Conservation (phyloP, 2,113 vertebrate genomes). For the Cranoglanis bouderius region DNA sequence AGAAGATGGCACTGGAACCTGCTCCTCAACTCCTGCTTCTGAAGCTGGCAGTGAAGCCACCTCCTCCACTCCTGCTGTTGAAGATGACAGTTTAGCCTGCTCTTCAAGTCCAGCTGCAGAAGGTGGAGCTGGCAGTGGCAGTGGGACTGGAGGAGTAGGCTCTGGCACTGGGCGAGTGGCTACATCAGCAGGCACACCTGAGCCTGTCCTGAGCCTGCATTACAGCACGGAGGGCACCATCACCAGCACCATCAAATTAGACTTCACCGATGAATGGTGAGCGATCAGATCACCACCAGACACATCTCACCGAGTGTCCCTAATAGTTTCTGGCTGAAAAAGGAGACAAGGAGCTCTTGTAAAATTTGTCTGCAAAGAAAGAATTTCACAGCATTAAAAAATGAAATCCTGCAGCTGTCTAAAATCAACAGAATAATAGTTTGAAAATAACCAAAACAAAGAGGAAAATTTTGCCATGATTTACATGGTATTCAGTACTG, state of each 20-base stretch:
- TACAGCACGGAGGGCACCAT: constrained; percentile 98
- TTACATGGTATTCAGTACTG: too few species aligned
- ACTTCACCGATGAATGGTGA: constrained; percentile 99
- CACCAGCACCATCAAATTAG: constrained; percentile 96
- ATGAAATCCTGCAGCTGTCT: neutral
- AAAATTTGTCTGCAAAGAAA: neutral
- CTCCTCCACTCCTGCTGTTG: neutral
- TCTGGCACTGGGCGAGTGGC: constrained; percentile 64
- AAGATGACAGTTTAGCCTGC: constrained; percentile 4
- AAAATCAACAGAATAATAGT: neutral
- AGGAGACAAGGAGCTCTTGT: neutral
- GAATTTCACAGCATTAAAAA: neutral
- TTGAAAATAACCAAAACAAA: neutral
- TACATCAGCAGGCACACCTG: constrained; percentile 72
- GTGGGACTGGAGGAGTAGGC: neutral
- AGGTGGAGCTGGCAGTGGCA: neutral
- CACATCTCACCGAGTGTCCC: neutral
- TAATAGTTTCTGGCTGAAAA: neutral
- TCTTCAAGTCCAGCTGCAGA: neutral
- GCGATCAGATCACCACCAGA: constrained; percentile 39
- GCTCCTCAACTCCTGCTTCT: neutral
- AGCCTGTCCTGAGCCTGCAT: constrained; percentile 95
- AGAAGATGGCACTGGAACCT: constrained; percentile 25
- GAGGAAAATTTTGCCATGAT: neutral
- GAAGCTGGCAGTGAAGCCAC: constrained; percentile 12